Evolutionary conservation across 1,140 invertebrate species (phyloP).

Genomic region (Venturia canescens): DNA sequence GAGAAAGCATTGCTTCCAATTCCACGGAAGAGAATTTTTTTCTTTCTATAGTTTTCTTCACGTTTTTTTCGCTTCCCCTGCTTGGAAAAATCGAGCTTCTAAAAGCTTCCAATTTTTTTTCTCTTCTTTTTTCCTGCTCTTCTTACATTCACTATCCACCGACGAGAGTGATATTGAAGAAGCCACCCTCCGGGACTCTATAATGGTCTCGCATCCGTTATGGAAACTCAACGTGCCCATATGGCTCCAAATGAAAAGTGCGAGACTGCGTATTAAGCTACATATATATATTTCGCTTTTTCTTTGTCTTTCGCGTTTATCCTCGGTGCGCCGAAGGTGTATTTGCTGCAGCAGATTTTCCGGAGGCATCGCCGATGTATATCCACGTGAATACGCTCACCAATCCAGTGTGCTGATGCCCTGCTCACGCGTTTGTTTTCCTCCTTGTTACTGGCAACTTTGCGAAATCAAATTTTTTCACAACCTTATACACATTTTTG

Average conservation of each 20-base stretch:
- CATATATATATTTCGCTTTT: conserved; percentile 9
- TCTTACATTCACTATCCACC: conserved; percentile 3
- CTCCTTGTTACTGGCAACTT: conserved; percentile 19
- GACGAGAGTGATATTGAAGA: conserved; percentile 37
- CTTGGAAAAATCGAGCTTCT: no score
- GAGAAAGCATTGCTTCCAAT: no score
- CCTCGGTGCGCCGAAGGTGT: neutral
- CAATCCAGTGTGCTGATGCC: neutral
- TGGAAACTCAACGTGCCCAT: conserved; percentile 12
- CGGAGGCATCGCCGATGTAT: neutral
- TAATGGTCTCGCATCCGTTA: conserved; percentile 12
- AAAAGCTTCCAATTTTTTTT: neutral
- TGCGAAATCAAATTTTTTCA: conserved; percentile 42
- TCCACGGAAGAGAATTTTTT: neutral
- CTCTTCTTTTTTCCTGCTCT: conserved; percentile 1
- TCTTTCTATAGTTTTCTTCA: neutral
- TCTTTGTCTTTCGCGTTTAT: neutral
- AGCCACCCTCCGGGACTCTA: neutral
- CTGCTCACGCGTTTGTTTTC: neutral
- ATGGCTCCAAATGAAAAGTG: conserved; percentile 33
- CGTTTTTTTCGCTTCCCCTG: no score
- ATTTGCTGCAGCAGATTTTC: neutral
- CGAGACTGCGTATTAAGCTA: conserved; percentile 14
- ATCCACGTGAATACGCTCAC: neutral
- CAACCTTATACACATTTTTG: conserved; percentile 39